Percentiles rank a stretch among this genome's conserved stretches.
phyloP scores from a whole-genome alignment of 2,113 vertebrate species.

The Tragelaphus buxtoni region DNA sequence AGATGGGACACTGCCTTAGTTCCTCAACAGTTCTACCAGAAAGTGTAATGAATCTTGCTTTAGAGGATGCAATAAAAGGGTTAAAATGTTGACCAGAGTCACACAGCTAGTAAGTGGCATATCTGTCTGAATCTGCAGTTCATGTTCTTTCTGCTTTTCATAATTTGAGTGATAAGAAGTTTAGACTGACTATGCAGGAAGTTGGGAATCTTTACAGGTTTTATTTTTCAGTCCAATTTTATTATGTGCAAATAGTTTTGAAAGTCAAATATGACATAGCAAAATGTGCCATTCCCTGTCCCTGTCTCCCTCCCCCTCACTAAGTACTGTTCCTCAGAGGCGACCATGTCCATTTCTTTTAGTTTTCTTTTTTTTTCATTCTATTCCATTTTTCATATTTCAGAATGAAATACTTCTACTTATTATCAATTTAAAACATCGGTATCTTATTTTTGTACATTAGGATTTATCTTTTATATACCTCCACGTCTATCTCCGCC shows the following conservation, averaged over 20 bases:
- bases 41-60: not conserved
- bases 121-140: not conserved
- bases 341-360: not conserved
- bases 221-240: conserved; percentile 10
- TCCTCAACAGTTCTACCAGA: not conserved
- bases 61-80: not conserved
- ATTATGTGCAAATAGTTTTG: not conserved
- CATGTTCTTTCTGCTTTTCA: not conserved
- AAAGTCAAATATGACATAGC: not conserved
- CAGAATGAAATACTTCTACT: not conserved
- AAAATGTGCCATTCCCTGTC: not conserved
- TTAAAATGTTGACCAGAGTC: not conserved
- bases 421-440: not conserved
- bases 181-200: not conserved
- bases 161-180: not conserved
- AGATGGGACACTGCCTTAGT: not conserved
- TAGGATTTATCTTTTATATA: not conserved
- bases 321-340: not conserved
- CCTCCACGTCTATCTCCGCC: not conserved
- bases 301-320: not conserved
- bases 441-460: not conserved
- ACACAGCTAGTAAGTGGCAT: not conserved
- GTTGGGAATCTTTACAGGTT: not conserved
- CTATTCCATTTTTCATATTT: not conserved
- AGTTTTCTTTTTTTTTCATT: not conserved